Evolutionary conservation across 2,113 vertebrate genomes (phyloP), one percentile per base, ranked within the genome.

Genomic region (Ictidomys tridecemlineatus): DNA sequence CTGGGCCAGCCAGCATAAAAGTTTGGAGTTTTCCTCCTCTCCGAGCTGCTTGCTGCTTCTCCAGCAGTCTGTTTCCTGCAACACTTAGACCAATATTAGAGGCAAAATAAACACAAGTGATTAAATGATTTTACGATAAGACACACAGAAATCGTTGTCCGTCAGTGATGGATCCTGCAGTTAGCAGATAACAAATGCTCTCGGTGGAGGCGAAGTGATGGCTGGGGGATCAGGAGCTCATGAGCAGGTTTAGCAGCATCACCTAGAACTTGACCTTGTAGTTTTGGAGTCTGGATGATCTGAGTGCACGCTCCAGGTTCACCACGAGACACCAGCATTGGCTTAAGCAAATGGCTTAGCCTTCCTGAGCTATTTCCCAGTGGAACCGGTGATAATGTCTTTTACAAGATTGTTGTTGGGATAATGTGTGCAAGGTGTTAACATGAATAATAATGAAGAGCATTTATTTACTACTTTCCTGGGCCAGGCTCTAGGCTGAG

Each of bases 351-450:
- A 84, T 79, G 69, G 58, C 28, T 70, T 86, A 56, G 56, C 76
- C 53, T 87, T 61, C 67, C 0, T 32, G 34, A 92, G 84, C 87
- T 82, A 16, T 96, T 94, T 83, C 34, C 72, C 56, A 74, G 76
- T 63, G 42, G 80, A 83, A 82, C 22, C 37, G 1, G 56, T 79
- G 74, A 37, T 61, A 67, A 45, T 85, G 58, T 58, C 45, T 70
- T 87, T 92, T 87, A 93, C 24, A 73, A 90, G 72, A 67, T 63
- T 92, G 65, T 94, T 73, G 26, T 84, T 72, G 72, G 76, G 89
- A 63, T 79, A 70, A 34, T 74, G 45, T 72, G 7, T 90, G 67
- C 30, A 37, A 92, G 87, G 48, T 77, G 79, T 85, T 95, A 92
- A 13, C 84, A 69, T 76, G 73, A 80, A 73, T 42, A 72, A 45